Evolutionary conservation across 1,140 invertebrate species (phyloP).

Genomic region (Drosophila arizonae): DNA sequence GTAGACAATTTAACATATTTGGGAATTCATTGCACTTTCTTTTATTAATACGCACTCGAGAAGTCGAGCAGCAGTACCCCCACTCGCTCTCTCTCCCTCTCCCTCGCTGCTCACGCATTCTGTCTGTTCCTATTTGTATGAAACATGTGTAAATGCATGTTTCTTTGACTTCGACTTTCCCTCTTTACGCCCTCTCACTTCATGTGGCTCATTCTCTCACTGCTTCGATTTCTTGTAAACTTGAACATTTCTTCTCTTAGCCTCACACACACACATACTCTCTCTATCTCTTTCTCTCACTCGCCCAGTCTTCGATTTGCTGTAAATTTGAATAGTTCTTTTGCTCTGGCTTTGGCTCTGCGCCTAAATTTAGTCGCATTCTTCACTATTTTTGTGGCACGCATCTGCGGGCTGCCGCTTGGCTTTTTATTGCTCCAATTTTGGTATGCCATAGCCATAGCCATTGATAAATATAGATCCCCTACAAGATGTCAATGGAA

Average conservation of each 20-base stretch:
- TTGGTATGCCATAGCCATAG: slow-evolving; percentile 64
- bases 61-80: slow-evolving; percentile 26
- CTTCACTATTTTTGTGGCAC: slow-evolving; percentile 64
- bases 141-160: slow-evolving; percentile 69
- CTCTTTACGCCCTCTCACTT: not conserved
- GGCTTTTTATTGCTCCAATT: slow-evolving; percentile 72
- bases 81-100: not conserved
- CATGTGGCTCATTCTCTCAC: not conserved
- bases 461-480: slow-evolving; percentile 75
- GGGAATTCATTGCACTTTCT: slow-evolving; percentile 81
- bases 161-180: slow-evolving; percentile 9
- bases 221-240: slow-evolving; percentile 18
- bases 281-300: not conserved
- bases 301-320: slow-evolving; percentile 10
- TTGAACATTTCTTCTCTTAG: slow-evolving; percentile 18
- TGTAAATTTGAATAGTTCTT: slow-evolving; percentile 40
- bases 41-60: slow-evolving; percentile 73
- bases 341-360: slow-evolving; percentile 31
- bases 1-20: slow-evolving; percentile 80
- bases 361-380: slow-evolving; percentile 75
- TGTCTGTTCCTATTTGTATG: slow-evolving; percentile 46
- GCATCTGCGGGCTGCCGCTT: slow-evolving; percentile 55
- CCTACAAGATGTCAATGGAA: slow-evolving; percentile 60
- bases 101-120: not conserved
- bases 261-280: not conserved